These are phyloP conservation scores for Belonocnema kinseyi DNA, from an alignment of 1,140 invertebrate species.

Conservation along the genomic window DNA sequence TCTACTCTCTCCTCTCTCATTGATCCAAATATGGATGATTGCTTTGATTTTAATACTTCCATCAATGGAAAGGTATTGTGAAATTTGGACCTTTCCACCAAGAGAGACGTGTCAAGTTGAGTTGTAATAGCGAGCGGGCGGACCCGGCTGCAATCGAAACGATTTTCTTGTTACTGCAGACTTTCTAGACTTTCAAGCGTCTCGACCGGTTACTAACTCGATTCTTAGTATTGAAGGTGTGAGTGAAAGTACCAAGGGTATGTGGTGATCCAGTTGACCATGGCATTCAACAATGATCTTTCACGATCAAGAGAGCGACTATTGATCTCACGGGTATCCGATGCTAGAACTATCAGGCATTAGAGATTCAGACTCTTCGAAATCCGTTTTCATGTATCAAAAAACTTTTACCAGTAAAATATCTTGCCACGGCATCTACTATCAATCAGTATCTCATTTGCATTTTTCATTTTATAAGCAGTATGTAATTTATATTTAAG, in stretches of 20 bases:
- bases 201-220: conserved; percentile 53
- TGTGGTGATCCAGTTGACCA: conserved; percentile 50
- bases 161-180: conserved; percentile 32
- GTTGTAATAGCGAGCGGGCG: neutral
- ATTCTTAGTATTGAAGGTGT: conserved; percentile 37
- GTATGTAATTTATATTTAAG: too few relatives aligned
- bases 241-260: conserved; percentile 56
- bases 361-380: neutral
- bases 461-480: neutral
- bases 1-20: neutral
- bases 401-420: neutral
- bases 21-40: neutral
- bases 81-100: neutral
- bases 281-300: conserved; percentile 48
- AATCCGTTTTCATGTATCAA: neutral
- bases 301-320: neutral
- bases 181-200: conserved; percentile 62
- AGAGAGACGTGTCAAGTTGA: conserved; percentile 5
- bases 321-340: conserved; percentile 30
- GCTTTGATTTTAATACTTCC: neutral
- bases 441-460: neutral
- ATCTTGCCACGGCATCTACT: neutral
- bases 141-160: conserved; percentile 12
- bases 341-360: neutral
- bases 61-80: neutral